Conservation (phyloP, 2,888 invertebrate genomes). For the Rhogogaster chlorosoma region DNA sequence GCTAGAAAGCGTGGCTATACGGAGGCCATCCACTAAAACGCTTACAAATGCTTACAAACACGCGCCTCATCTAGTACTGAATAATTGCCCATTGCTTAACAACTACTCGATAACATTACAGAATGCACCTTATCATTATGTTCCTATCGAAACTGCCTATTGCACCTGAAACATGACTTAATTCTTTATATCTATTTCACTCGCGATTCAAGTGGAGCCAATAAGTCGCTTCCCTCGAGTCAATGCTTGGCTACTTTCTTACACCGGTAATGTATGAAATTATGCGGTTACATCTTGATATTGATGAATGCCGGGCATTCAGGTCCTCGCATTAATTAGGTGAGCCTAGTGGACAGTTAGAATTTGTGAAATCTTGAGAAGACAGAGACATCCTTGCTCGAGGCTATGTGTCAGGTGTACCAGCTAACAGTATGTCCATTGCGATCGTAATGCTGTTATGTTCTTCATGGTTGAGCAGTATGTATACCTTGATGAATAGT, state of each 20-base stretch:
- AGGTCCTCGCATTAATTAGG: neutral
- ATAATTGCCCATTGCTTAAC: conserved; percentile 36
- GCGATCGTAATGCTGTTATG: conserved; percentile 53
- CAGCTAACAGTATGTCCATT: conserved; percentile 51
- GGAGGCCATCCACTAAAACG: conserved; percentile 65
- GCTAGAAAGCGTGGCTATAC: conserved; percentile 67
- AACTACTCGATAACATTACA: neutral
- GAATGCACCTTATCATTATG: neutral
- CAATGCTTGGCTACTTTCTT: neutral
- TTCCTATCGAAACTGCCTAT: neutral
- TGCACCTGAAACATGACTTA: neutral
- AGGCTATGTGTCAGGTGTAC: conserved; percentile 53
- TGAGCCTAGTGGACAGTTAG: conserved; percentile 38
- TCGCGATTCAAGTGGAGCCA: neutral
- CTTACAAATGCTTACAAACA: conserved; percentile 56
- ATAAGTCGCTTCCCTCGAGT: neutral
- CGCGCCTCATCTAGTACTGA: conserved; percentile 50
- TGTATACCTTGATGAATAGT: conserved; percentile 31
- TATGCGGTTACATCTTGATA: neutral
- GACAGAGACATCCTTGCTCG: conserved; percentile 46
- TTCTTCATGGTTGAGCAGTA: conserved; percentile 51
- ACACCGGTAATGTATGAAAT: neutral
- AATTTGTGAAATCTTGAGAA: conserved; percentile 16
- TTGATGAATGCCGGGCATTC: neutral
- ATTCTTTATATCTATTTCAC: neutral